Evolutionary conservation across 1,140 invertebrate species (phyloP), one percentile per base, ranked within the genome.

Genomic region (Sminthurides bifidus): DNA sequence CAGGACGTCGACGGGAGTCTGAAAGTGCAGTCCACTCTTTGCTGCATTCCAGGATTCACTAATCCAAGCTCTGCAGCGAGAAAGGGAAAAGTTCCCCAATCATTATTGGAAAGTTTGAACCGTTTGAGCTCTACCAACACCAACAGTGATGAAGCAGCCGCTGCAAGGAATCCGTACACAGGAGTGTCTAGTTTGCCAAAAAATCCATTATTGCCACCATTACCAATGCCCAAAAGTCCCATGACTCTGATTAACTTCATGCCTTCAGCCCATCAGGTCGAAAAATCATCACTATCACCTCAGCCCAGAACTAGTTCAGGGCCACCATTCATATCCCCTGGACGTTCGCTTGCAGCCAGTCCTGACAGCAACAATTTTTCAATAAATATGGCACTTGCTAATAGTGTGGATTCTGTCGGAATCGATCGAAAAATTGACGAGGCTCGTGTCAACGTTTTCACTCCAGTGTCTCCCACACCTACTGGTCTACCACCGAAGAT

Each of bases 31-130:
- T 65, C 63, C 57, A 66, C 63, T 60, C 78, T 85, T 71, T 86
- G 83, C 79, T 87, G 82, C 79, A 85, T 86, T 81, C 83, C 84
- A 76, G 70, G 82, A 80, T 80, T 85, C 80, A 75, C 81, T 82
- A 79, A 84, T 83, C 76, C 81, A 80, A 75, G 82, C 79, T 74
- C 80, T 82, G 68, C 80, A 77, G 76, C 80, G 76, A 74, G 82
- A 83, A 82, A 84, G 79, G 81, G 81, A 79, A 83, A 82, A 81
- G 77, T 84, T 76, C 75, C 82, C 80, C 79, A 84, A 74, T 78
- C 81, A 82, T 68, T 84, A 81, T 70, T 87, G 74, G 80, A 83
- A 76, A 76, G 83, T 78, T 77, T 84, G 76, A 68, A 48, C 51
- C 29, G 24, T 43, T 17, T 6, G 6, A 27, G 41, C 3, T 26